These are phyloP conservation scores for Epinotia demarniana DNA, from an alignment of 2,888 invertebrate genomes.

Conservation along the genomic window DNA sequence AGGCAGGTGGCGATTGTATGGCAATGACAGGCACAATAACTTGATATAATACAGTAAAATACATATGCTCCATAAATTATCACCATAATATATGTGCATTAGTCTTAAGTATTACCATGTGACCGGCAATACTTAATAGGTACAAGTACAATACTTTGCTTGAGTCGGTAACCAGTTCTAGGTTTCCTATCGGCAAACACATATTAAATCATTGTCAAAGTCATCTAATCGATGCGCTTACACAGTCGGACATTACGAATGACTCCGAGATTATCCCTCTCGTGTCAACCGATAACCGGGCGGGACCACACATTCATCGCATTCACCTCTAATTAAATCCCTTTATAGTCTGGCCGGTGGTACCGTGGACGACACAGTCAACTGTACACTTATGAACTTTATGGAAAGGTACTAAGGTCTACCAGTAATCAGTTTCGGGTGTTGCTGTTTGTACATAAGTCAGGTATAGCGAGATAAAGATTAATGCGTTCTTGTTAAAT, in stretches of 20 bases:
- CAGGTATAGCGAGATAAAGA: constrained; percentile 75
- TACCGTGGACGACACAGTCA: constrained; percentile 15
- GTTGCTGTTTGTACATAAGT: constrained; percentile 49
- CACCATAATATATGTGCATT: no score
- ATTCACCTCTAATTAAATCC: constrained; percentile 72
- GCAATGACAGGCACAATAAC: no score
- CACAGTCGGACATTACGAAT: constrained; percentile 69
- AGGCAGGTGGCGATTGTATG: no score
- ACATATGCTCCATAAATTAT: not conserved
- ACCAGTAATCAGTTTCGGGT: not conserved
- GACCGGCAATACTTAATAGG: no score
- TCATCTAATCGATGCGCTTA: constrained; percentile 52
- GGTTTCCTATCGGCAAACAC: constrained; percentile 46
- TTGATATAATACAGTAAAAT: no score
- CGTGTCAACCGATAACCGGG: constrained; percentile 69
- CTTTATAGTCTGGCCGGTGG: constrained; percentile 61
- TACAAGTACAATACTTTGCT: not conserved
- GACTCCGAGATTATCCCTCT: constrained; percentile 68
- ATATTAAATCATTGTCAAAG: constrained; percentile 56
- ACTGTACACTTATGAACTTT: not conserved
- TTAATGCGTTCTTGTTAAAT: constrained; percentile 78
- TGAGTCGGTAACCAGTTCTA: constrained; percentile 22
- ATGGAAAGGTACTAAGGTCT: not conserved
- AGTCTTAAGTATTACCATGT: no score
- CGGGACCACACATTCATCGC: constrained; percentile 78